Base-by-base conservation (phyloP, 2,888 invertebrate genomes). In the Conops quadrifasciatus region DNA sequence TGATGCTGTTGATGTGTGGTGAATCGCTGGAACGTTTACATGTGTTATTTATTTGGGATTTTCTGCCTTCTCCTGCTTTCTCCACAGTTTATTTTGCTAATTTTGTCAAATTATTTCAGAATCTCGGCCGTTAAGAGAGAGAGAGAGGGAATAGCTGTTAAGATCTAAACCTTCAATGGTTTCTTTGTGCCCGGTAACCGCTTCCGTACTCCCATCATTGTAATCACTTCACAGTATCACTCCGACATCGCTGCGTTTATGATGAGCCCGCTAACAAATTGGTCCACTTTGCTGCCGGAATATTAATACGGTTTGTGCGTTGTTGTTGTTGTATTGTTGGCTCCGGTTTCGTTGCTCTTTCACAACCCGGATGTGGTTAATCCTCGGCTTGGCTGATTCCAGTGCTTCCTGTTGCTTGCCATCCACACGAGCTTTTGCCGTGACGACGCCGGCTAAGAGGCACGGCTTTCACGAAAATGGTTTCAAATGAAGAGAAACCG, bases 81-180 rank as follows among this genome's bases (percentile, higher is more conserved):
- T 81, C 77, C 81, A 81, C 80, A 81, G 81, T 81, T 83, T 83
- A 82, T 82, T 83, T 82, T 82, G 82, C 80, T 82, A 81, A 83
- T 82, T 81, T 79, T 83, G 80, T 82, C 83, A 83, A 81, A 83
- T 82, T 79, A 83, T 66, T 56, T 66, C 30, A 43, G 43, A 53
- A 45, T 26, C 45, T n/a, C 15, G 21, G 7, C 11, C 11, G 62
- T 21, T 11, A 16, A 51, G 21, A 51, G 36, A 4, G 36, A 36
- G 9, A 7, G 11, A 51, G 21, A 51, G 36, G 5, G 36, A 36
- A 36, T 36, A 36, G 9, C 36, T 9, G 5, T 36, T 36, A 36
- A 7, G 36, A 36, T 36, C 36, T 7, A 36, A 51, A 51, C 21
- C 51, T 24, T 26, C 19, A 26, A 3, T 56, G 56, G 16, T 26